A percentile compares a stretch with the other conserved stretches of the same genome.
phyloP scores from a whole-genome alignment of 2,113 vertebrate genomes.

The Bufo gargarizans region DNA sequence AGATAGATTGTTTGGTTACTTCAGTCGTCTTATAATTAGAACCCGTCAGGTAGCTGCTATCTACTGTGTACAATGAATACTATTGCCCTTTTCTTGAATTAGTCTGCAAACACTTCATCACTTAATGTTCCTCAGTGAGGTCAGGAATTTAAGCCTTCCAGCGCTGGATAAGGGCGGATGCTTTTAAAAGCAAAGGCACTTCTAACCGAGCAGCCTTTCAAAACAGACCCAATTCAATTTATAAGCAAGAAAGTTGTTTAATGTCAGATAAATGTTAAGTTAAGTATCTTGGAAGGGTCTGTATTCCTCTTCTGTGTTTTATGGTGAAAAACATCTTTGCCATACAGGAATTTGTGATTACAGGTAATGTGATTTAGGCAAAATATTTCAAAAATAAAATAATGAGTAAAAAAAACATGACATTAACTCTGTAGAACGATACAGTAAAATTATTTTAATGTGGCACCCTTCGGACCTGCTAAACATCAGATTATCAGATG shows the following conservation, averaged over 20 bases:
- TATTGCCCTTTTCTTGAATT: conserved; percentile 3
- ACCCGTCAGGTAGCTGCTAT: background rate
- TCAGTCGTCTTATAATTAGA: background rate
- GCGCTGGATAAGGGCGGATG: background rate
- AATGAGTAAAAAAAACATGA: background rate
- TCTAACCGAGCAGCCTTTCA: background rate
- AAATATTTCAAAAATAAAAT: background rate
- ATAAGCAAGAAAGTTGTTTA: conserved; percentile 1
- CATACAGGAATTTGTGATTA: background rate
- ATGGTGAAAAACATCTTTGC: background rate
- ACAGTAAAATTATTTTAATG: no score
- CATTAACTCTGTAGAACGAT: background rate
- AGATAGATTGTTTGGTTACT: background rate
- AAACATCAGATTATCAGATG: no score
- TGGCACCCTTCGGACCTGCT: no score
- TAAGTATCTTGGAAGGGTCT: conserved; percentile 7
- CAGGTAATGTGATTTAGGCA: background rate
- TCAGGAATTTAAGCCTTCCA: background rate
- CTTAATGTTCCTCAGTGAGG: background rate
- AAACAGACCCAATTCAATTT: conserved; percentile 13
- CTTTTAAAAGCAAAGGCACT: conserved; percentile 1
- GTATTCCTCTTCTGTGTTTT: background rate
- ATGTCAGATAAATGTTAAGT: conserved; percentile 37
- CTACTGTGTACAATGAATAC: background rate
- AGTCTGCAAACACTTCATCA: conserved; percentile 10